Evolutionary conservation across 2,888 invertebrate genomes (phyloP).

Genomic region (Dugesia japonica): DNA sequence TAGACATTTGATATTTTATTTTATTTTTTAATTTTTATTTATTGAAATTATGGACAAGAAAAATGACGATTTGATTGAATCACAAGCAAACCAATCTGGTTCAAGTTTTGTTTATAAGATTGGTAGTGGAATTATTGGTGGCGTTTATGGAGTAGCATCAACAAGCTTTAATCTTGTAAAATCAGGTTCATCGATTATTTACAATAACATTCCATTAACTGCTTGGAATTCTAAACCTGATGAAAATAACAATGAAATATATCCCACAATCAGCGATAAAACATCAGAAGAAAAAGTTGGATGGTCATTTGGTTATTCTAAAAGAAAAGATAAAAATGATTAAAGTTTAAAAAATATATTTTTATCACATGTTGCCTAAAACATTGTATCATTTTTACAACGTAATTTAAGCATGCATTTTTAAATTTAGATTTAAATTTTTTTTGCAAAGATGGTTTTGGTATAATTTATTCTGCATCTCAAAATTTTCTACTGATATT

Average conservation of each 20-base stretch:
- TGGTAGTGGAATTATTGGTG: neutral
- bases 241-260: neutral
- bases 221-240: neutral
- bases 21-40: neutral
- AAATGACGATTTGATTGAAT: neutral
- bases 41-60: neutral
- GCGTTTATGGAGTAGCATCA: neutral
- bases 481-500: no score
- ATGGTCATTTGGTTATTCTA: neutral
- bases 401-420: neutral
- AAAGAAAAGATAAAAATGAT: constrained; percentile 15
- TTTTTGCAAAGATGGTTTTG: neutral
- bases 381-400: neutral
- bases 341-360: neutral
- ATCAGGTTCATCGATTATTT: neutral
- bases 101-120: neutral
- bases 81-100: neutral
- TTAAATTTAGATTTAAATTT: neutral
- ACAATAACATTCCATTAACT: neutral
- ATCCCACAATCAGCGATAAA: neutral
- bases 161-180: neutral
- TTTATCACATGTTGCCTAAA: neutral
- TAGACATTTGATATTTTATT: neutral
- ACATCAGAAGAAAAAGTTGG: neutral
- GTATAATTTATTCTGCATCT: no score